phyloP scores from a whole-genome alignment of 2,113 vertebrate species.

The Lepus timidus region DNA sequence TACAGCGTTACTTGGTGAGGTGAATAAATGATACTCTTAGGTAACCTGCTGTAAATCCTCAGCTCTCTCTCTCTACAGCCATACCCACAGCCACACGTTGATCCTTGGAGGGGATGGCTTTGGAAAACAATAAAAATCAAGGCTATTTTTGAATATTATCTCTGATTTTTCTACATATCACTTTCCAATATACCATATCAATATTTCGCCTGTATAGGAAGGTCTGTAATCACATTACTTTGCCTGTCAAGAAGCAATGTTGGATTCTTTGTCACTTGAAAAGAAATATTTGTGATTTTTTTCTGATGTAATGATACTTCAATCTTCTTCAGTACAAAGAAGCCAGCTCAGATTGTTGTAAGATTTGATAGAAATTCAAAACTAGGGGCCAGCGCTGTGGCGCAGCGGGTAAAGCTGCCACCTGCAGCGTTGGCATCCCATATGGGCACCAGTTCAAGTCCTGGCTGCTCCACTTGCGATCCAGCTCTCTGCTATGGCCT shows the following conservation, averaged over 20 bases:
- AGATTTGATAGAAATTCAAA: conserved; percentile 63
- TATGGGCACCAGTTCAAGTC: no score
- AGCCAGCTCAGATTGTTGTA: conserved; percentile 32
- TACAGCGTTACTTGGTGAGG: background rate
- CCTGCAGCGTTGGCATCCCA: no score
- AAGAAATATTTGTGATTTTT: conserved; percentile 54
- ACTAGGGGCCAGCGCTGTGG: background rate
- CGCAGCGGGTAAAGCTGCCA: no score
- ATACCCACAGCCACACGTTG: background rate
- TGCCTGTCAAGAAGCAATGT: conserved; percentile 34
- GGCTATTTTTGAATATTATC: conserved; percentile 17
- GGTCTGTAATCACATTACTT: conserved; percentile 19
- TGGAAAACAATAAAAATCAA: conserved; percentile 29
- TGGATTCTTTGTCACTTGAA: background rate
- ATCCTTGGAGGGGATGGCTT: background rate
- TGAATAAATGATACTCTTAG: background rate
- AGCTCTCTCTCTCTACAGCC: background rate
- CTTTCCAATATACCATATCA: background rate
- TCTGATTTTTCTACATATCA: conserved; percentile 22
- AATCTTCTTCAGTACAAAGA: conserved; percentile 31
- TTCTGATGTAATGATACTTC: background rate
- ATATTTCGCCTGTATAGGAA: conserved; percentile 15
- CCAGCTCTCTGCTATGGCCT: no score
- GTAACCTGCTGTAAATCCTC: background rate
- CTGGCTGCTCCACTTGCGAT: no score